Evolutionary conservation across 2,113 vertebrate species (phyloP), one percentile per base, ranked within the genome.

Genomic region (Ailuropoda melanoleuca): DNA sequence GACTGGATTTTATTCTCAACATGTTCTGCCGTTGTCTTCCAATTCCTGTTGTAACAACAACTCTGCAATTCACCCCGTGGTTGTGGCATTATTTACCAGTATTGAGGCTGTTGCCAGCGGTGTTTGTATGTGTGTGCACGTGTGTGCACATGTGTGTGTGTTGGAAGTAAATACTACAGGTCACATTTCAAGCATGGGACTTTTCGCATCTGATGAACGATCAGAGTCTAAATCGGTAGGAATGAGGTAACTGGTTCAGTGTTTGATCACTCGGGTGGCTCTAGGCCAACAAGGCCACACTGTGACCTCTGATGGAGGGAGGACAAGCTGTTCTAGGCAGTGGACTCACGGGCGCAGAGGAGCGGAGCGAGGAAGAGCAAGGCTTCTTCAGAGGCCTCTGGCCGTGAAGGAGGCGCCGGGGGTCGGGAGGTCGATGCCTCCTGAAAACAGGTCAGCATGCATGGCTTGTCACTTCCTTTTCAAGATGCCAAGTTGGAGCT

Each of bases 401-500:
- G 31, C 85, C 19, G 0, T 15, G 39, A 31, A 29, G 56, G 53
- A 62, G 53, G 43, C 5, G 39, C 14, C 2, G 4, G n/a, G 1
- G 1, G 46, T 10, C 1, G 0, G 56, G 4, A 66, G 43, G 48
- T 1, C 55, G 74, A 68, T 24, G 34, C 43, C 39, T 80, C 48
- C 37, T 3, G 29, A 70, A 11, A 53, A 7, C 60, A 66, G 26
- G 29, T 9, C 56, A n/a, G n/a, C 43, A 21, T 0, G 3, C 1
- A 3, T 6, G 46, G 55, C 19, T 2, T 56, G n/a, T 87, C 39
- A 31, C 5, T n/a, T 53, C 56, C 26, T 53, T 43, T 62, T 50
- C 24, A 31, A 8, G 66, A 68, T 60, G 39, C 43, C 26, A 48
- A 60, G 6, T 43, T 24, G 53, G 50, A 29, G 11, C 50, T 86